Base-by-base conservation (phyloP, 2,113 vertebrate species). In the Callopanchax toddi region DNA sequence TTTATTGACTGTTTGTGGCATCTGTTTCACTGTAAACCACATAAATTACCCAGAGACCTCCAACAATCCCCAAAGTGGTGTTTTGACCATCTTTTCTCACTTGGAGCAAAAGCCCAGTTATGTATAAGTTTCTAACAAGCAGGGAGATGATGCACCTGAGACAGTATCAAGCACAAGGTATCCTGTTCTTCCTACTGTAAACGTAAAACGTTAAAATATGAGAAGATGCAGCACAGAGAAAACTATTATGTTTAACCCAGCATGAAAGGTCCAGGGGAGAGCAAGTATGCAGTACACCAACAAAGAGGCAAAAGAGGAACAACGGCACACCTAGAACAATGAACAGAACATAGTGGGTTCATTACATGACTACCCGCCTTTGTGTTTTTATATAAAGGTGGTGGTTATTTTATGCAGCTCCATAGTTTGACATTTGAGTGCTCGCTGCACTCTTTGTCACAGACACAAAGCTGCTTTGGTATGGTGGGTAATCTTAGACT, bases 381-480 rank as follows among this genome's bases (percentile, higher is more conserved):
- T 75, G 74, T 81, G 34, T 61, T 54, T 22, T 48, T 5, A 60
- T 66, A 78, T 58, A 71, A 43, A 53, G 66, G 43, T 62, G 42
- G 50, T 44, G 74, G 52, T 67, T 76, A 67, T 81, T 86, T 86
- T 74, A 79, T 81, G 54, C 70, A 93, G 91, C 85, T 81, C 88
- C 89, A 87, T 87, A 86, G 91, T 90, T 91, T 93, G 81, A 88
- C 86, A 92, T 91, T 82, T 92, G 83, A 87, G 72, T 84, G 74
- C 74, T 78, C 5, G 34, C 67, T 62, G 51, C 17, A 17, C 20
- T 82, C 92, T 94, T 93, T 94, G 91, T 94, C 90, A 71, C 88
- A 91, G 89, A 92, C 93, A 92, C 92, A 94, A 94, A 93, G 91
- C 93, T 91, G 86, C 91, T 88, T 58, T 86, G 80, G 61, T 87